Percentiles rank a stretch among this genome's conserved stretches.
Evolutionary conservation across 2,888 invertebrate species (phyloP).

Genomic region (Lingula anatina): DNA sequence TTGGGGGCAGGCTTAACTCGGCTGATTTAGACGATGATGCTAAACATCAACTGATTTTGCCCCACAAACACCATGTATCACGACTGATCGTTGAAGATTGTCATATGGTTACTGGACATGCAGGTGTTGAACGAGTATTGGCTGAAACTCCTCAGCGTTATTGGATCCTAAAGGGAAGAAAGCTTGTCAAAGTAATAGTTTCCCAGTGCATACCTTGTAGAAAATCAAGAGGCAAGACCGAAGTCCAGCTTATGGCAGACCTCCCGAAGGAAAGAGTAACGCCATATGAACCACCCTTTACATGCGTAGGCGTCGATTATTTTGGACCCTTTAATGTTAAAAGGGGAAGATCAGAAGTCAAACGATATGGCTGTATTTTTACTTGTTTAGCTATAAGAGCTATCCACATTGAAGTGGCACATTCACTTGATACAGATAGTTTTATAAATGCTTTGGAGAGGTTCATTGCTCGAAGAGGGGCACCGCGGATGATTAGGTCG

Average conservation of each 20-base stretch:
- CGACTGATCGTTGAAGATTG: too few species aligned
- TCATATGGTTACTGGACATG: too few species aligned
- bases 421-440: slow-evolving; percentile 2
- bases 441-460: slow-evolving; percentile 2
- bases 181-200: background rate
- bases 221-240: background rate
- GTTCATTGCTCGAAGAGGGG: slow-evolving; percentile 3
- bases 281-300: slow-evolving; percentile 1
- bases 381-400: slow-evolving; percentile 1
- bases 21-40: too few species aligned
- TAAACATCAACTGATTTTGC: too few species aligned
- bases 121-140: too few species aligned
- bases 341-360: background rate
- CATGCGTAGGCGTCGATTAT: slow-evolving; percentile 4
- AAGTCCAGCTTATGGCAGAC: slow-evolving; percentile 7
- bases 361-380: slow-evolving; percentile 4
- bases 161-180: slow-evolving; percentile 3
- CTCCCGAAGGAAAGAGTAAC: slow-evolving; percentile 3
- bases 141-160: too few species aligned
- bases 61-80: too few species aligned
- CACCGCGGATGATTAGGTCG: background rate
- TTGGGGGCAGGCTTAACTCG: too few species aligned
- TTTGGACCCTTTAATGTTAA: slow-evolving; percentile 7
- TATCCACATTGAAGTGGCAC: slow-evolving; percentile 2
- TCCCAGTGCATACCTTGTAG: background rate